Base-by-base conservation (phyloP, 2,113 vertebrate genomes). In the Crotalus helleri region DNA sequence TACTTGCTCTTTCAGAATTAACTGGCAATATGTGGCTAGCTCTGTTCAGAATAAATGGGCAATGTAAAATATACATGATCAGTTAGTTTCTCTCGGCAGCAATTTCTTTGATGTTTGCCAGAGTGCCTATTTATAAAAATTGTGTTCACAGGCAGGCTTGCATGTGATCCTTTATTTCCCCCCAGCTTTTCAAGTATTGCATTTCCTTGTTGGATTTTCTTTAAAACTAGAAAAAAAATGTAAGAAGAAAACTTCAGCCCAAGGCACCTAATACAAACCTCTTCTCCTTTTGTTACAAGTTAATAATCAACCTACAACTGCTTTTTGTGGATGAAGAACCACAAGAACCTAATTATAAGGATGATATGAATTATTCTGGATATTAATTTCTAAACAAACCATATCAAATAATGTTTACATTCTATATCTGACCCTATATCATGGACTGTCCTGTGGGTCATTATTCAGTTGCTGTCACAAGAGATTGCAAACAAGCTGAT, bases 61-160 rank as follows among this genome's bases (percentile, higher is more conserved):
- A 81, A 58, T 33, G 64, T 94, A 90, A 95, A 94, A 94, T 96
- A 81, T 93, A 96, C 91, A 94, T 91, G 95, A 93, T 94, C 87
- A 94, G 90, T 87, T 92, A 24, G 86, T 93, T 93, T 94, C 95
- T 94, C 58, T 55, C 90, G 0, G 33, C 53, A 95, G 95, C 89
- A 92, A 74, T 85, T 64, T 91, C 90, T 94, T 94, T 94, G 95
- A 94, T 95, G 94, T 95, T 93, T 81, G 87, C 26, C 91, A 49
- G 59, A 94, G 26, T 94, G 92, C 92, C 96, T 97, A 94, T 96
- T 96, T 95, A 95, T 51, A 94, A 94, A 94, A 94, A 90, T 26
- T 91, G 74, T 92, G 94, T 93, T 97, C 92, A 94, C 89, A 93
- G 92, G 93, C 1, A 0, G 96, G 96, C 96, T 93, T 91, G 61